Base-by-base conservation (phyloP, 2,888 invertebrate genomes). In the Ypsolopha sequella region DNA sequence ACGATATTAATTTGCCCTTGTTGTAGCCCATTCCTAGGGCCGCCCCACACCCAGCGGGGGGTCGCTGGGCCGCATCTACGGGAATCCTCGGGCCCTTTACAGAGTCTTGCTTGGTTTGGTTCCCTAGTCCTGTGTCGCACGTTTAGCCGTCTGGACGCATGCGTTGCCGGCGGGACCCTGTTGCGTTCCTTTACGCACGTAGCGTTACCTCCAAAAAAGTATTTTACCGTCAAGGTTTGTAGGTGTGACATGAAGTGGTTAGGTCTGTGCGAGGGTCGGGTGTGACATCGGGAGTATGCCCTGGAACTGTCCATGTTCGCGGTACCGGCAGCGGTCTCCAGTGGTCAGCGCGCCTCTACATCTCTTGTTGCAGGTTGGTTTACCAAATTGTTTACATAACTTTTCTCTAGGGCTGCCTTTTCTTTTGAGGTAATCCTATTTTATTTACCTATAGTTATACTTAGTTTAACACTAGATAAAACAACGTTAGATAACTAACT, bases 231-330 rank as follows among this genome's bases (percentile, higher is more conserved):
- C 10, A 39, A 39, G 39, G 9, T n/a, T n/a, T n/a, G n/a, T n/a
- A n/a, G 39, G 39, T 39, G 1, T 38, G 11, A 14, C 2, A 14
- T 13, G 7, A 34, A 34, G 35, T 9, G 6, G 47, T 13, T 8
- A 36, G 36, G n/a, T 9, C 36, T 36, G 9, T 7, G 47, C 7
- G 7, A 9, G 47, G 36, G 11, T 1, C 36, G 24, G 36, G 7
- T 33, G 48, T 39, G 39, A 3, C 4, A 36, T 24, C 24, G 58
- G 61, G 58, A 64, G 56, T 53, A 84, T 84, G 85, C 80, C 84
- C 61, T 84, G 82, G 84, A 78, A 63, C 56, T 86, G 85, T 57
- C 82, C 82, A 62, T 86, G 86, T 85, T 82, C 85, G 55, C 76
- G 75, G 49, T 76, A 75, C 56, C 77, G 74, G 51, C 78, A 71